Evolutionary conservation across 1,140 invertebrate genomes (phyloP), one percentile per base, ranked within the genome.

Genomic region (Saxidomus purpurata): DNA sequence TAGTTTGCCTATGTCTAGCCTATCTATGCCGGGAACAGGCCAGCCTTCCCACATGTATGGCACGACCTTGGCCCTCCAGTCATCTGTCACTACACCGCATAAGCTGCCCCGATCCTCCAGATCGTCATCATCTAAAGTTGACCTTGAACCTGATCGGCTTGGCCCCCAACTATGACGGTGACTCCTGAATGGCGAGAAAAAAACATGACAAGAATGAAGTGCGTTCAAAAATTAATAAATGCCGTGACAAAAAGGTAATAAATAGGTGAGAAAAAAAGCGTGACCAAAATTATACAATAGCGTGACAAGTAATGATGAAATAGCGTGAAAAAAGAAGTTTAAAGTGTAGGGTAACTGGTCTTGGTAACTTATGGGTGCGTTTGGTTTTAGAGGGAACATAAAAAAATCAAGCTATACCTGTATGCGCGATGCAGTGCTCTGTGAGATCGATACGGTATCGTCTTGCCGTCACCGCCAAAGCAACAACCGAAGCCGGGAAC

Each of bases 41-140:
- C 86, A 81, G 1, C 76, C 86, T 19, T 88, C 85, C 61, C 59
- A 88, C 86, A 88, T 80, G 47, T 88, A 81, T 9, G 86, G 86
- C 11, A 61, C 76, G 19, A 88, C 86, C 17, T 88, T 88, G 0
- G 49, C 77, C 38, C 86, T 22, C 86, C 86, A 88, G 77, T 88
- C 86, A 52, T 88, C 76, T 1, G 76, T 31, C 25, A 81, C 77
- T 1, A 49, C 77, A 40, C 71, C 85, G 67, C 71, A 87, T 19
- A 79, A 19, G 25, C 47, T 49, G 36, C 34, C 36, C 19, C 61
- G 38, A 82, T 90, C 74, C 17, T 61, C 77, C 28, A 34, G 28
- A 19, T 90, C 82, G 38, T 31, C 82, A 43, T 85, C 81, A 40
- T 85, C 55, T 43, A 77, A 43, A 8, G 47, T 38, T 87, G 85